These are phyloP conservation scores for Sympetrum striolatum DNA, from an alignment of 2,888 invertebrate species.

Conservation along the genomic window DNA sequence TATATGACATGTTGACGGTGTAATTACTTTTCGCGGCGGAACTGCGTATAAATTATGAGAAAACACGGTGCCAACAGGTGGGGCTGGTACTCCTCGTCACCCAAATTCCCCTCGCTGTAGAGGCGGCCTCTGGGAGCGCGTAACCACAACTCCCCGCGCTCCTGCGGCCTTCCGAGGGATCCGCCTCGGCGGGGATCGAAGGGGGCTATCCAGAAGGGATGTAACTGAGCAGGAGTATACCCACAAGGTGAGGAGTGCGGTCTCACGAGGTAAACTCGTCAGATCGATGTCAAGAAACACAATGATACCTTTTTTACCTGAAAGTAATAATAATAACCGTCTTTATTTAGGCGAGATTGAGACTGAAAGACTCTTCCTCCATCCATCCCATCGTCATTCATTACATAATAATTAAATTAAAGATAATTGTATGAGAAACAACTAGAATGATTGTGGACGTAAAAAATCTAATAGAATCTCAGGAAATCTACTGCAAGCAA, in stretches of 20 bases:
- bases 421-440: no score
- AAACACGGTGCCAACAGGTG: slow-evolving; percentile 39
- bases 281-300: no score
- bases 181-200: neutral
- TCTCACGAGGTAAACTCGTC: no score
- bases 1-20: slow-evolving; percentile 39
- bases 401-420: no score
- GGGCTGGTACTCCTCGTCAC: neutral
- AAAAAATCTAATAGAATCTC: no score
- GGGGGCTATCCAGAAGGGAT: neutral
- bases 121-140: neutral
- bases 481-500: no score
- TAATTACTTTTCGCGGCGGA: slow-evolving; percentile 38
- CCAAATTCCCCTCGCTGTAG: neutral
- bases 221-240: neutral
- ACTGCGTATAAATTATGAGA: slow-evolving; percentile 33
- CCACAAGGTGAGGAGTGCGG: neutral
- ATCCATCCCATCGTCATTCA: no score
- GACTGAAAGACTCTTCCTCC: no score
- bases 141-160: slow-evolving; percentile 2
- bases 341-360: no score
- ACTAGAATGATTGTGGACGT: no score
- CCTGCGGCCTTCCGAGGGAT: neutral
- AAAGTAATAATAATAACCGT: no score
- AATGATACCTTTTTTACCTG: no score